Base-by-base conservation (phyloP, 1,140 invertebrate genomes). In the Bicyclus anynana region DNA sequence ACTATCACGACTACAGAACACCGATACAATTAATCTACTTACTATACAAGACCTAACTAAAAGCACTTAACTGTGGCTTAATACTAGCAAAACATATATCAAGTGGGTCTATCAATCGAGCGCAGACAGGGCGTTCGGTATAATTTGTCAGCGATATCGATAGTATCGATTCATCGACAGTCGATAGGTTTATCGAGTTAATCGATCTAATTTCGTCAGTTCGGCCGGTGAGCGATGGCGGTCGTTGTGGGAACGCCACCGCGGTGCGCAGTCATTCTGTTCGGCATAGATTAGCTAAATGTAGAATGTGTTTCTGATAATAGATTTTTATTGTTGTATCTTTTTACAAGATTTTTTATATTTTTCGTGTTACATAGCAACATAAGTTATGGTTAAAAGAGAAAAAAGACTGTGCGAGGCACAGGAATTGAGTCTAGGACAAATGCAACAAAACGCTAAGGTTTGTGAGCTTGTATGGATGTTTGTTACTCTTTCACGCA, bases 171-270 rank as follows among this genome's bases (percentile, higher is more conserved):
- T 63, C 55, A 65, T 68, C 61, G 53, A 61, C 62, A 58, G 53
- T 60, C 52, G 65, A 64, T 67, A 62, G 59, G 52, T 65, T 64
- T 69, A 69, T 67, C 64, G 52, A 69, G 52, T 66, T 69, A 58
- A 66, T 69, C 53, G 64, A 69, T 67, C 64, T 60, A 55, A 64
- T 69, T 69, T 69, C 59, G 60, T 61, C 59, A 62, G 66, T 62
- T 84, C 81, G 74, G 74, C 53, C 73, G 65, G 69, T 80, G 71
- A 82, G 72, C 76, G 74, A 84, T 79, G 74, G 70, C 76, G 70
- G 65, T 55, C 71, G 76, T 60, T 76, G 73, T 86, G 81, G 81
- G 84, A 84, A 84, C 77, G 78, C 80, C 80, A 84, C 77, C 58
- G 72, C 71, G 65, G 69, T 74, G 80, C 77, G 67, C 64, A 73